Evolutionary conservation across 2,113 vertebrate species (phyloP).

Genomic region (Gopherus flavomarginatus): DNA sequence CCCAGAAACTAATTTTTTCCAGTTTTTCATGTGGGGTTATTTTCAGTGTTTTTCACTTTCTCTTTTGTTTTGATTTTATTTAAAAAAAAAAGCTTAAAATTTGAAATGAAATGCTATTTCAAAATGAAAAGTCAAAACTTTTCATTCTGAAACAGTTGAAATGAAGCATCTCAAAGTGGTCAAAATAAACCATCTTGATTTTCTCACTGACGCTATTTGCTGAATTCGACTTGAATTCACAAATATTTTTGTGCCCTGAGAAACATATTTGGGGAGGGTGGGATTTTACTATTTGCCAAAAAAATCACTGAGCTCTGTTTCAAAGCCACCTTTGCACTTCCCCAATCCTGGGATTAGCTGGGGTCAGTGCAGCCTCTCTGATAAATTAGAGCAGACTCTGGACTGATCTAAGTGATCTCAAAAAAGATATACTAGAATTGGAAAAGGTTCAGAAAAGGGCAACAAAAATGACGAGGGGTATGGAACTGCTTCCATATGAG

Average conservation of each 20-base stretch:
- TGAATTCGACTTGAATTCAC: neutral
- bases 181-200: neutral
- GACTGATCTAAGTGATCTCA: neutral
- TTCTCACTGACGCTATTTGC: neutral
- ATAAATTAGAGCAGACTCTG: neutral
- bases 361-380: constrained; percentile 27
- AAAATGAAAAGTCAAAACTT: neutral
- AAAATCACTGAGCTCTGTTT: neutral
- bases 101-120: neutral
- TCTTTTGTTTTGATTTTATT: neutral
- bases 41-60: neutral
- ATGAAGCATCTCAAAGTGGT: neutral
- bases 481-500: too few species aligned
- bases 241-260: neutral
- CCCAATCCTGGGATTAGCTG: constrained; percentile 1
- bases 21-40: too few species aligned
- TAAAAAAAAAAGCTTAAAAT: neutral
- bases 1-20: neutral
- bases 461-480: too few species aligned
- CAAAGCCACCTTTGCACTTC: constrained; percentile 18
- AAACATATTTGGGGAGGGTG: neutral
- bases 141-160: neutral
- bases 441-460: too few species aligned
- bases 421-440: too few species aligned
- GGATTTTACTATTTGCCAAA: neutral